Evolutionary conservation across 2,888 invertebrate genomes (phyloP).

Genomic region (Chaetogeoica ovagalla): DNA sequence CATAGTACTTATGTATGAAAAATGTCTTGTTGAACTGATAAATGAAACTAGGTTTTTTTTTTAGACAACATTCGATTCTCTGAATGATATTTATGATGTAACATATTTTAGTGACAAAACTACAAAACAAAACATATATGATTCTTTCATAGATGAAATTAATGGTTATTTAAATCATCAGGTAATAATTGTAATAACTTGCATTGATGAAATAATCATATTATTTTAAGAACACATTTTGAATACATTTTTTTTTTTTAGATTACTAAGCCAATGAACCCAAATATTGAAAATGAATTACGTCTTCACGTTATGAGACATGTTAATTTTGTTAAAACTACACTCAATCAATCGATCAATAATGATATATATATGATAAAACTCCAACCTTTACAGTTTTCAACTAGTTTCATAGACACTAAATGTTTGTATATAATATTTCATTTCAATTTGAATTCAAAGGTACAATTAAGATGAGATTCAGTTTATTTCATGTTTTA

Average conservation of each 20-base stretch:
- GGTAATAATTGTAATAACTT: constrained; percentile 12
- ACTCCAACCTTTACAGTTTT: constrained; percentile 38
- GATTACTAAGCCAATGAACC: constrained; percentile 42
- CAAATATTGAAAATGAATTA: constrained; percentile 45
- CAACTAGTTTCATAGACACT: constrained; percentile 18
- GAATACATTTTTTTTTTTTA: background rate
- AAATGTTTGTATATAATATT: constrained; percentile 8
- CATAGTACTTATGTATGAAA: no score
- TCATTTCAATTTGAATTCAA: background rate
- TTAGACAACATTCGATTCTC: constrained; percentile 30
- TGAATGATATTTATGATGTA: constrained; percentile 36
- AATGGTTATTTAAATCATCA: constrained; percentile 18
- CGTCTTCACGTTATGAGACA: constrained; percentile 43
- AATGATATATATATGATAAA: constrained; percentile 29
- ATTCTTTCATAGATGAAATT: constrained; percentile 31
- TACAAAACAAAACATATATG: constrained; percentile 37
- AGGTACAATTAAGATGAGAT: background rate
- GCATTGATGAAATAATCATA: background rate
- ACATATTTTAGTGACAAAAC: constrained; percentile 31
- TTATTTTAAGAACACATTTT: background rate
- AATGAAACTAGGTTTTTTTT: background rate
- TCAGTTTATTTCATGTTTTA: background rate
- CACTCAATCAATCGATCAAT: constrained; percentile 14
- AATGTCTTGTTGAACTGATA: no score
- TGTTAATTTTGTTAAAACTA: constrained; percentile 9